Base-by-base conservation (phyloP, 2,113 vertebrate genomes). In the Drymodes brunneopygia region DNA sequence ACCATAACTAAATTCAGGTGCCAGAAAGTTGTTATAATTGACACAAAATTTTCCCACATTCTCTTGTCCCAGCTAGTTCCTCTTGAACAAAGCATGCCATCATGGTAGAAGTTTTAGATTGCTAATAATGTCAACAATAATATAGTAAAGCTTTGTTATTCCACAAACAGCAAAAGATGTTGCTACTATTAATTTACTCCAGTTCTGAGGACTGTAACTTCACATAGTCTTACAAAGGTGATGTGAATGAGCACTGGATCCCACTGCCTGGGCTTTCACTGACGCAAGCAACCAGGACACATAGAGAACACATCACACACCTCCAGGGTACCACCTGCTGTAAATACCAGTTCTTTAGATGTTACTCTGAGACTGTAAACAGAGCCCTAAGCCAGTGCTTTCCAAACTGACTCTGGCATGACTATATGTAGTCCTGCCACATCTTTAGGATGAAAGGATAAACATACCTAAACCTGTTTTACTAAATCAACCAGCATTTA, bases 141-240 rank as follows among this genome's bases (percentile, higher is more conserved):
- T 4, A 64, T 17, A 62, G 10, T 21, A 66, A 73, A 40, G 20
- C 23, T 29, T 40, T 47, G 15, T 51, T 44, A 78, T 29, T 69
- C 27, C 38, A 74, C 38, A 79, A 70, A 42, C 5, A 86, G 27
- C 21, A 42, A 57, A 70, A 40, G n/a, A 73, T 36, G 44, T 3
- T 56, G 51, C 54, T 42, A 13, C 7, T 36, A n/a, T 6, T 36
- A 13, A 44, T 62, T 90, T 71, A 66, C 53, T 78, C 17, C 20
- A 38, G 35, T 60, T 90, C 56, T 71, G 56, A 78, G 29, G 47
- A 61, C 0, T 78, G 25, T 31, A 81, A 84, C 48, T 81, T 45
- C 56, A 54, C 27, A 75, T 0, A 73, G 36, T 24, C 9, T 51
- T 33, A 56, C 0, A 0, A 40, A 79, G 17, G 36, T 28, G 45